These are phyloP conservation scores for Siphlonurus alternatus DNA, from an alignment of 2,888 invertebrate genomes.

Conservation along the genomic window DNA sequence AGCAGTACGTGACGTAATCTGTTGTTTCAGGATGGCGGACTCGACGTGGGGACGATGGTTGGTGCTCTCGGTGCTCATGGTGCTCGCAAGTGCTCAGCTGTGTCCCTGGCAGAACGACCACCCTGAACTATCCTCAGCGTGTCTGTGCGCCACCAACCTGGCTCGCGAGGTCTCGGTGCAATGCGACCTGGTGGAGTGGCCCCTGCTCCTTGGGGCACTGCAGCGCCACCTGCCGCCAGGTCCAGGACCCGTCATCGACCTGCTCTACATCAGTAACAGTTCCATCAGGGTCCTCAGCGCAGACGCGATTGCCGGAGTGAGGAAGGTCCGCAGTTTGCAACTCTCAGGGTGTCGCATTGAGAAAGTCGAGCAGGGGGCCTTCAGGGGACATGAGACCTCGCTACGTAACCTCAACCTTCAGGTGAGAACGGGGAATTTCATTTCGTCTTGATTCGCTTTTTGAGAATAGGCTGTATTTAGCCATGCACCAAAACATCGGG, in stretches of 20 bases:
- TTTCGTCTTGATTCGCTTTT: no score
- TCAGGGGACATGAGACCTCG: constrained; percentile 55
- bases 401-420: constrained; percentile 80
- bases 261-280: constrained; percentile 79
- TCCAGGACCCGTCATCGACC: constrained; percentile 35
- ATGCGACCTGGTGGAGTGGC: constrained; percentile 76
- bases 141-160: constrained; percentile 75
- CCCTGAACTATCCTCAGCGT: constrained; percentile 59
- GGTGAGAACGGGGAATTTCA: no score
- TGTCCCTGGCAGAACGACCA: constrained; percentile 74
- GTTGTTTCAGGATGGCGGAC: constrained; percentile 1
- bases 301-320: constrained; percentile 1
- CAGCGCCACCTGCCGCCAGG: constrained; percentile 27
- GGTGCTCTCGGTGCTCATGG: constrained; percentile 5
- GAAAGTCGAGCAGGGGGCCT: constrained; percentile 6
- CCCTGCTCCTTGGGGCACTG: constrained; percentile 52
- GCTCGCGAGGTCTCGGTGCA: constrained; percentile 74
- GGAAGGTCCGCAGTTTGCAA: constrained; percentile 7
- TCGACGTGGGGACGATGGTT: not conserved
- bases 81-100: constrained; percentile 31
- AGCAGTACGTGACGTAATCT: no score
- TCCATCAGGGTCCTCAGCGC: constrained; percentile 35
- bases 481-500: no score
- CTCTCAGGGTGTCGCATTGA: constrained; percentile 7
- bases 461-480: no score